phyloP scores from a whole-genome alignment of 2,888 invertebrate species.

The Euproctis similis region DNA sequence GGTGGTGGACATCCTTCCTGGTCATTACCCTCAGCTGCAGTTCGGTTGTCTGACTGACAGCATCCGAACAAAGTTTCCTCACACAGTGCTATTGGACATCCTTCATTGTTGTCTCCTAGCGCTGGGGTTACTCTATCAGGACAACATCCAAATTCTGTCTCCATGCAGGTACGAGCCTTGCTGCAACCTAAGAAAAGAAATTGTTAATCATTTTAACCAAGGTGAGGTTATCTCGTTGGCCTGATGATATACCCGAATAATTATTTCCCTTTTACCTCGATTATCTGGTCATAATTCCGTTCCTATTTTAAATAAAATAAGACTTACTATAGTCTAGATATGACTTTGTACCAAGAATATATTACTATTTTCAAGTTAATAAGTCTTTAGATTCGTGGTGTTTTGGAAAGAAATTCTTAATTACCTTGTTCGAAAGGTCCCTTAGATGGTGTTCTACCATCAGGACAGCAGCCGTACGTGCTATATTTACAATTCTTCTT shows the following conservation, averaged over 20 bases:
- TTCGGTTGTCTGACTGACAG: constrained; percentile 83
- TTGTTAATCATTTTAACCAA: no score
- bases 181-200: constrained; percentile 78
- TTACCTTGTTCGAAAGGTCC: constrained; percentile 88
- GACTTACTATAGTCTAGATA: no score
- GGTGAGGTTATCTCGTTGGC: no score
- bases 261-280: no score
- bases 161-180: constrained; percentile 82
- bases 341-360: no score
- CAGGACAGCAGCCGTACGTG: constrained; percentile 90
- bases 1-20: constrained; percentile 88
- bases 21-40: constrained; percentile 86
- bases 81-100: constrained; percentile 88
- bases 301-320: no score
- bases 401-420: background rate
- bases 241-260: no score
- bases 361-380: no score
- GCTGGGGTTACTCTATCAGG: constrained; percentile 88
- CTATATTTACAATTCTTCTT: constrained; percentile 76
- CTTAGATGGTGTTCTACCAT: constrained; percentile 82
- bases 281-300: no score
- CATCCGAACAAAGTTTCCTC: constrained; percentile 89
- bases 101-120: constrained; percentile 79
- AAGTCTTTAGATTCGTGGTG: no score
- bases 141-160: constrained; percentile 87